These are phyloP conservation scores for Saccostrea cuccullata DNA, from an alignment of 1,140 invertebrate species.

Conservation along the genomic window DNA sequence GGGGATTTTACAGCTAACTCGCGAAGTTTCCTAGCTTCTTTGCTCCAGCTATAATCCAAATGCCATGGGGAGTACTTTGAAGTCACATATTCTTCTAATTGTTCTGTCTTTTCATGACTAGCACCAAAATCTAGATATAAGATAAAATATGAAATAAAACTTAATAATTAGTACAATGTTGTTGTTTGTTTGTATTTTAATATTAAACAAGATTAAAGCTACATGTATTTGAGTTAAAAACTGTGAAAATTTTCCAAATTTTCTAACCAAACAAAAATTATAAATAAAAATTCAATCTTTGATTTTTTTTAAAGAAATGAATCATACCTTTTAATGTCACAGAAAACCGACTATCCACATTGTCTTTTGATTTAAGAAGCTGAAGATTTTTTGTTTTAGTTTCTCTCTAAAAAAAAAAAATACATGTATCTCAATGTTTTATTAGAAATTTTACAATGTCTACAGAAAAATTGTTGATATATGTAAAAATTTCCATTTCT, in stretches of 20 bases:
- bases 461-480: no score
- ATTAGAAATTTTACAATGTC: no score
- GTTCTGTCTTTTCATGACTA: slow-evolving; percentile 72
- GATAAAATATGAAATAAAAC: not conserved
- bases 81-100: slow-evolving; percentile 71
- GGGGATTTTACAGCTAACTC: slow-evolving; percentile 76
- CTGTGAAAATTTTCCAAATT: not conserved
- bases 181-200: no score
- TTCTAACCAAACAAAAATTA: no score
- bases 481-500: no score
- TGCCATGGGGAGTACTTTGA: slow-evolving; percentile 76
- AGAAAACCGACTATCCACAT: slow-evolving; percentile 62
- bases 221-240: not conserved
- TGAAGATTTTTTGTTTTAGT: slow-evolving; percentile 56
- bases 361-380: slow-evolving; percentile 53
- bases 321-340: slow-evolving; percentile 65
- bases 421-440: not conserved
- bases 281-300: no score
- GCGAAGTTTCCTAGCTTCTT: slow-evolving; percentile 73
- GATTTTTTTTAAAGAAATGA: not conserved
- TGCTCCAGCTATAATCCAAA: slow-evolving; percentile 77
- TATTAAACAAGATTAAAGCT: not conserved
- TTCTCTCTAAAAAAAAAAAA: slow-evolving; percentile 57
- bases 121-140: slow-evolving; percentile 70
- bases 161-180: no score